phyloP scores from a whole-genome alignment of 2,888 invertebrate genomes.

The Hypomecis punctinalis region DNA sequence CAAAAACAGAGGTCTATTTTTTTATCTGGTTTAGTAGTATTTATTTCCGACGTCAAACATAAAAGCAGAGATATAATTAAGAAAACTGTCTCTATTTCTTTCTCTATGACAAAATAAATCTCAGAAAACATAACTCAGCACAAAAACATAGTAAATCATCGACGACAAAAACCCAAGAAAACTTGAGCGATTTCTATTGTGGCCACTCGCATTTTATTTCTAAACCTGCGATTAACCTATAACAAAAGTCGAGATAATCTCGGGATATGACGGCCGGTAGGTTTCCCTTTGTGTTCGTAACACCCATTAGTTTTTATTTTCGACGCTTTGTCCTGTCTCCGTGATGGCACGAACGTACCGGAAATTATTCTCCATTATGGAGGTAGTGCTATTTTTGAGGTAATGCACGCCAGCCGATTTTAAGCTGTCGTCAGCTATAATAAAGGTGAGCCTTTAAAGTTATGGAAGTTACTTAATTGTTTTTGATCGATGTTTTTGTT shows the following conservation, averaged over 20 bases:
- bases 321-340: slow-evolving; percentile 66
- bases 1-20: no score
- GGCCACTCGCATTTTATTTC: slow-evolving; percentile 19
- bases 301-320: slow-evolving; percentile 76
- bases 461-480: slow-evolving; percentile 21
- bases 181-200: slow-evolving; percentile 8
- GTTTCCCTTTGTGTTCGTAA: slow-evolving; percentile 58
- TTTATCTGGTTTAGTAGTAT: no score
- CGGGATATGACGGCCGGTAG: slow-evolving; percentile 41
- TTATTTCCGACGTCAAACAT: no score
- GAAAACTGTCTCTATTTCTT: no score
- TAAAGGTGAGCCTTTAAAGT: slow-evolving; percentile 25
- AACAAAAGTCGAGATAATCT: slow-evolving; percentile 54
- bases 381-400: slow-evolving; percentile 35
- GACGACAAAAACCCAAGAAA: slow-evolving; percentile 19
- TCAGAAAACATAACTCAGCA: slow-evolving; percentile 10
- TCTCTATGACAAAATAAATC: not conserved
- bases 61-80: no score
- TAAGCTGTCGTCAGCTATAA: slow-evolving; percentile 20
- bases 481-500: slow-evolving; percentile 8
- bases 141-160: slow-evolving; percentile 15
- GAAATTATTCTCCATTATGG: slow-evolving; percentile 54
- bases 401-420: slow-evolving; percentile 33
- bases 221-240: slow-evolving; percentile 53
- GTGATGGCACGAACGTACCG: slow-evolving; percentile 50